Evolutionary conservation across 2,113 vertebrate species (phyloP).

Genomic region (Apistogramma diplotaenia): DNA sequence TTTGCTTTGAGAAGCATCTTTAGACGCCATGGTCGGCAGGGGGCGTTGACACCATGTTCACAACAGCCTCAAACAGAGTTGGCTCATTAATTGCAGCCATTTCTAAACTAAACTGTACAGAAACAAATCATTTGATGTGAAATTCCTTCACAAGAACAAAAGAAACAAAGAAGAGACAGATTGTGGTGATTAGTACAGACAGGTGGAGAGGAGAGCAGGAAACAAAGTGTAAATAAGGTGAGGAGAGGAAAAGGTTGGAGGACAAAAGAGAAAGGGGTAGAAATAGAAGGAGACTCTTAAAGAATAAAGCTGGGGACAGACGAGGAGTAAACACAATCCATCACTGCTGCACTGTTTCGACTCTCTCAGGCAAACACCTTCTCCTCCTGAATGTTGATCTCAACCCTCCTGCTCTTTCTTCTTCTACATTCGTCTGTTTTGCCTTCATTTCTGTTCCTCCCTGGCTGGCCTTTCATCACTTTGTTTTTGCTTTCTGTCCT

Average conservation of each 20-base stretch:
- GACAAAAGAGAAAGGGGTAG: not conserved
- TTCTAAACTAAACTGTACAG: not conserved
- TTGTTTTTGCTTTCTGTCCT: not conserved
- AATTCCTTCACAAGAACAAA: not conserved
- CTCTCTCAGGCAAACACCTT: constrained; percentile 12
- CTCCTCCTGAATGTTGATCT: constrained; percentile 37
- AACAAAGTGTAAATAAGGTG: not conserved
- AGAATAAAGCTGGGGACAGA: constrained; percentile 16
- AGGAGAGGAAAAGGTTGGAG: not conserved
- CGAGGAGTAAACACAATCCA: constrained; percentile 68
- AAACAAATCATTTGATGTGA: not conserved
- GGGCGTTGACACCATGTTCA: not conserved
- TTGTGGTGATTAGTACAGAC: not conserved
- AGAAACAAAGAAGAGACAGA: not conserved
- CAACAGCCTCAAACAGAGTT: not conserved
- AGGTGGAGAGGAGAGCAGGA: not conserved
- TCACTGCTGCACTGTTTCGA: constrained; percentile 44
- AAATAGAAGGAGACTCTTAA: not conserved
- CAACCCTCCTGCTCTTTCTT: not conserved
- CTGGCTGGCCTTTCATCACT: not conserved
- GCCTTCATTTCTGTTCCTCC: not conserved
- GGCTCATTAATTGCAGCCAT: not conserved
- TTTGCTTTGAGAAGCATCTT: not conserved
- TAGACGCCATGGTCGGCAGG: not conserved
- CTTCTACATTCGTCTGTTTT: not conserved